phyloP scores from a whole-genome alignment of 2,113 vertebrate genomes.

The Crotalus tigris region DNA sequence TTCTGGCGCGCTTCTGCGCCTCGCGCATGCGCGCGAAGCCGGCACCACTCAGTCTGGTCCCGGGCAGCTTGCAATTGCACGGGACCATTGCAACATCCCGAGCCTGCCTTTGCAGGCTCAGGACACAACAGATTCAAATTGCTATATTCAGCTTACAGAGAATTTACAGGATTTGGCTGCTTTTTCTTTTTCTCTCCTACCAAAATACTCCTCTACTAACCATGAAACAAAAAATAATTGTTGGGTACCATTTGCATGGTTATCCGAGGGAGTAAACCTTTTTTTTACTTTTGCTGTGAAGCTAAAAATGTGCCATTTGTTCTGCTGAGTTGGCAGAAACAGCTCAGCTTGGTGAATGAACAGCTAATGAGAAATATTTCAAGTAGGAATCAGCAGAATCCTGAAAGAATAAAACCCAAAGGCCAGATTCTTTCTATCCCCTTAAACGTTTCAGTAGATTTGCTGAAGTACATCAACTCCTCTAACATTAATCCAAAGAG shows the following conservation, averaged over 20 bases:
- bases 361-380: conserved; percentile 64
- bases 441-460: conserved; percentile 36
- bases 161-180: neutral
- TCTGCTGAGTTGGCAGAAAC: conserved; percentile 63
- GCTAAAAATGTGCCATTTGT: conserved; percentile 47
- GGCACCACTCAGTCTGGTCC: no score
- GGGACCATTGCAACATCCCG: no score
- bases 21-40: no score
- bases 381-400: conserved; percentile 50
- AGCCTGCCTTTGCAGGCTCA: no score
- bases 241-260: conserved; percentile 40
- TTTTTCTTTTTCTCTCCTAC: no score
- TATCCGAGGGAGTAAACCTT: conserved; percentile 47
- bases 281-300: conserved; percentile 45
- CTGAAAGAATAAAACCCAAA: conserved; percentile 37
- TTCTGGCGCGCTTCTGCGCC: no score
- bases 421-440: conserved; percentile 49
- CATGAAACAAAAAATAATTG: conserved; percentile 34
- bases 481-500: conserved; percentile 21
- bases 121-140: no score
- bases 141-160: neutral
- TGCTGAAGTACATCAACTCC: conserved; percentile 11
- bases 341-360: conserved; percentile 56
- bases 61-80: no score
- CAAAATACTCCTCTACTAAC: neutral